Conservation (phyloP, 2,888 invertebrate genomes). For the Anthrax anthrax region DNA sequence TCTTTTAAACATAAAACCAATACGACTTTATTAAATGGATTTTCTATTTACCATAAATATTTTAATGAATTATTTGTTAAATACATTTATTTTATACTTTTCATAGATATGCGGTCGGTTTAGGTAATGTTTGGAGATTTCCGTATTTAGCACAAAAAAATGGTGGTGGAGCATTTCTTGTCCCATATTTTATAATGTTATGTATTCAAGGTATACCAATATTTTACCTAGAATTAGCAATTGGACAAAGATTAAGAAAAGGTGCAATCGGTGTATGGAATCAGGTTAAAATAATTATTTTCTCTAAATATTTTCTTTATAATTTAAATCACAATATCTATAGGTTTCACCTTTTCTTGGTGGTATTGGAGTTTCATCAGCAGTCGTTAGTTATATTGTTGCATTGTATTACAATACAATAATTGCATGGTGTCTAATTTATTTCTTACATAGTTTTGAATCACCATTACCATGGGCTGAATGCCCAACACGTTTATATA, state of each 20-base stretch:
- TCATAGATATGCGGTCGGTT: constrained; percentile 67
- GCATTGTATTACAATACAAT: constrained; percentile 96
- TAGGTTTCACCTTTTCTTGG: constrained; percentile 69
- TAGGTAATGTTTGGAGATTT: constrained; percentile 92
- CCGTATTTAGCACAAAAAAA: constrained; percentile 91
- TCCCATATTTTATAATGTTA: constrained; percentile 92
- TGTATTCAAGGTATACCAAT: constrained; percentile 90
- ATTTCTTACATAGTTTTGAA: constrained; percentile 86
- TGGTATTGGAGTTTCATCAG: constrained; percentile 85
- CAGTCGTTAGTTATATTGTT: constrained; percentile 91
- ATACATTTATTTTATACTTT: neutral
- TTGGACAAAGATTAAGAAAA: constrained; percentile 84
- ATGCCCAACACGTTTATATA: constrained; percentile 71
- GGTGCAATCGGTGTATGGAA: constrained; percentile 94
- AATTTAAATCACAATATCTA: neutral
- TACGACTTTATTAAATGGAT: too few relatives aligned
- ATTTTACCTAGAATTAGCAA: constrained; percentile 88
- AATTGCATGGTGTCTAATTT: constrained; percentile 94
- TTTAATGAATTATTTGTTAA: too few relatives aligned
- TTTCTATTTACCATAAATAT: too few relatives aligned
- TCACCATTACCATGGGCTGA: constrained; percentile 83
- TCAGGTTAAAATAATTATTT: constrained; percentile 37
- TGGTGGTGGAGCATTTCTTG: constrained; percentile 91
- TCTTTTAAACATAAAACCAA: too few relatives aligned
- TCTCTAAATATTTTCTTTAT: neutral